phyloP scores from a whole-genome alignment of 2,113 vertebrate species.

The Ciconia boyciana region DNA sequence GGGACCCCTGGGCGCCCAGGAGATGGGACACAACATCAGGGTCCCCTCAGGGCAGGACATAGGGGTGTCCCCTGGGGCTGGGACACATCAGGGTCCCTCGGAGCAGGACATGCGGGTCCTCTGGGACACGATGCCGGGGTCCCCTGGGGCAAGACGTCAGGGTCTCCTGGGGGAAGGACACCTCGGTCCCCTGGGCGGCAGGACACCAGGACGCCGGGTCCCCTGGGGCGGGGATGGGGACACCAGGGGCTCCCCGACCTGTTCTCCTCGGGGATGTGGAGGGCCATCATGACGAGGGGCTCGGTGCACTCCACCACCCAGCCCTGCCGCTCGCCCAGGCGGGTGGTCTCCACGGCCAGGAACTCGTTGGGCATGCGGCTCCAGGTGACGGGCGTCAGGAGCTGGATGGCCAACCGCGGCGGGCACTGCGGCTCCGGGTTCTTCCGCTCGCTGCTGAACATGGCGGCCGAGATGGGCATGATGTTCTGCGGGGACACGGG shows the following conservation, averaged over 20 bases:
- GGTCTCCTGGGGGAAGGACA: not conserved
- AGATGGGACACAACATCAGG: not conserved
- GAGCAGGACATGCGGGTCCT: too few relatives aligned
- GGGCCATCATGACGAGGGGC: conserved; percentile 92
- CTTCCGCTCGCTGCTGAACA: conserved; percentile 91
- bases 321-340: conserved; percentile 83
- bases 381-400: conserved; percentile 90
- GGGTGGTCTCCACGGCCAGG: conserved; percentile 77
- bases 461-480: conserved; percentile 94
- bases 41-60: not conserved
- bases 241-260: conserved; percentile 68
- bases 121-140: too few relatives aligned
- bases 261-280: conserved; percentile 96
- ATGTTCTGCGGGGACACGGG: conserved; percentile 79
- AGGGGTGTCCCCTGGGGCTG: not conserved
- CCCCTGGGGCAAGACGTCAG: too few relatives aligned
- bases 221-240: too few relatives aligned
- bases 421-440: conserved; percentile 92
- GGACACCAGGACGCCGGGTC: not conserved
- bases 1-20: too few relatives aligned
- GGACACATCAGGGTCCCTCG: too few relatives aligned
- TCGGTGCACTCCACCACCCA: conserved; percentile 89
- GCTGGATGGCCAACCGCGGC: conserved; percentile 83
- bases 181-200: too few relatives aligned
- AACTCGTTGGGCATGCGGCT: conserved; percentile 92